Percentiles rank a stretch among this genome's conserved stretches.
phyloP scores from a whole-genome alignment of 1,140 invertebrate genomes.

The Musca domestica region DNA sequence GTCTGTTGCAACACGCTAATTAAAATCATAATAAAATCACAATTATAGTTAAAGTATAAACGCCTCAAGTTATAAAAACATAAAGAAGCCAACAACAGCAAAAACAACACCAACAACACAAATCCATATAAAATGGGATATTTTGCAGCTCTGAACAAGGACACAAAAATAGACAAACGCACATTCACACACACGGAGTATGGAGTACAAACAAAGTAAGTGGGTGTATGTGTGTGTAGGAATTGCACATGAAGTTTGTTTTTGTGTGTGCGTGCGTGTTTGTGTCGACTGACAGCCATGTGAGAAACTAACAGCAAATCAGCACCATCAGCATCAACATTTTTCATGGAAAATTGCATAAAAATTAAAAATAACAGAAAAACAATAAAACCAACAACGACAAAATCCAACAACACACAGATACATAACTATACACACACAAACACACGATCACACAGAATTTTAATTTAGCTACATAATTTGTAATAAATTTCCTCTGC shows the following conservation, averaged over 20 bases:
- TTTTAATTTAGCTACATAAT: slow-evolving; percentile 15
- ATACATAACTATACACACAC: not conserved
- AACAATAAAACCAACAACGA: not conserved
- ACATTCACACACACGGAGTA: too few species aligned
- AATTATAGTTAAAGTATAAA: slow-evolving; percentile 22
- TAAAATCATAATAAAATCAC: slow-evolving; percentile 23
- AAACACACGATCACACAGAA: not conserved
- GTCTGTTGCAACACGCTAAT: slow-evolving; percentile 15
- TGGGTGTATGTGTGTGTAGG: too few species aligned
- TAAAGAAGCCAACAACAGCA: too few species aligned
- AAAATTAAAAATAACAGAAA: slow-evolving; percentile 1
- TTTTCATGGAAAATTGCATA: too few species aligned
- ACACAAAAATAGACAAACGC: too few species aligned
- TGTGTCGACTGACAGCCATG: too few species aligned
- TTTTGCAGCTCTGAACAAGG: too few species aligned
- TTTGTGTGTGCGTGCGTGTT: not conserved
- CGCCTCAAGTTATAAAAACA: slow-evolving; percentile 11
- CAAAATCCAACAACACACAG: not conserved
- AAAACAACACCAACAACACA: too few species aligned
- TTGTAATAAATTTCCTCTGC: not conserved
- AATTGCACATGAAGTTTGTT: not conserved
- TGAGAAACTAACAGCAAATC: too few species aligned
- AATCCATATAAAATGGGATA: too few species aligned
- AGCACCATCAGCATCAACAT: too few species aligned
- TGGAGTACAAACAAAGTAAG: too few species aligned